These are phyloP conservation scores for Laterallus jamaicensis DNA, from an alignment of 2,113 vertebrate species.

Conservation along the genomic window DNA sequence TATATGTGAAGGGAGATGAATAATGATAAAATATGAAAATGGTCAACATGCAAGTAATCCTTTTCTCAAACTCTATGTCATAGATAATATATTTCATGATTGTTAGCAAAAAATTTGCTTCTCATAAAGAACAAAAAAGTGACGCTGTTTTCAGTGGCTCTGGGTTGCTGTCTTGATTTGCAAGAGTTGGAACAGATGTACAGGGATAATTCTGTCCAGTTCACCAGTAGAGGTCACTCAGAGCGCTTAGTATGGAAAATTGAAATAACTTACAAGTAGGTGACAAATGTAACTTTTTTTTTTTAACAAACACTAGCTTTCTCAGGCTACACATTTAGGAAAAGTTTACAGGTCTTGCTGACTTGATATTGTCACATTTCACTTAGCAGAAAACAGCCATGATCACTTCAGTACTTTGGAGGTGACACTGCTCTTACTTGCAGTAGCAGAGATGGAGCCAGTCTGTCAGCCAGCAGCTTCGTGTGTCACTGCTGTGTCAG, in stretches of 20 bases:
- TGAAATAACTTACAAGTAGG: not conserved
- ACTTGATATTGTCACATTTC: not conserved
- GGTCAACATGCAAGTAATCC: not conserved
- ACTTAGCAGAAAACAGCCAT: not conserved
- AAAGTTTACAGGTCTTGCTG: not conserved
- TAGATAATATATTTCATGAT: not conserved
- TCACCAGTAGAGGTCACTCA: slow-evolving; percentile 47
- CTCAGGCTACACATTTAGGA: not conserved
- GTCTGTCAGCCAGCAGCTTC: not conserved
- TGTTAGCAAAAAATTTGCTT: not conserved
- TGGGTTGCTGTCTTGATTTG: not conserved
- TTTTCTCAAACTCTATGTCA: not conserved
- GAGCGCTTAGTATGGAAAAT: not conserved
- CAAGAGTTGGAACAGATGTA: not conserved
- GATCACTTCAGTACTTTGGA: not conserved
- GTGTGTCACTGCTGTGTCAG: not conserved
- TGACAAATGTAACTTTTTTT: not conserved
- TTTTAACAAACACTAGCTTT: not conserved
- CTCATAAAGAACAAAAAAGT: not conserved
- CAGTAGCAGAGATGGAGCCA: not conserved
- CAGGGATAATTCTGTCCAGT: not conserved
- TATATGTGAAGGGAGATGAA: not conserved
- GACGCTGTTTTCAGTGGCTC: not conserved
- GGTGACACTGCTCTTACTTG: not conserved
- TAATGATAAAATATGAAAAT: not conserved